Base-by-base conservation (phyloP, 1,140 invertebrate species). In the Venturia canescens region DNA sequence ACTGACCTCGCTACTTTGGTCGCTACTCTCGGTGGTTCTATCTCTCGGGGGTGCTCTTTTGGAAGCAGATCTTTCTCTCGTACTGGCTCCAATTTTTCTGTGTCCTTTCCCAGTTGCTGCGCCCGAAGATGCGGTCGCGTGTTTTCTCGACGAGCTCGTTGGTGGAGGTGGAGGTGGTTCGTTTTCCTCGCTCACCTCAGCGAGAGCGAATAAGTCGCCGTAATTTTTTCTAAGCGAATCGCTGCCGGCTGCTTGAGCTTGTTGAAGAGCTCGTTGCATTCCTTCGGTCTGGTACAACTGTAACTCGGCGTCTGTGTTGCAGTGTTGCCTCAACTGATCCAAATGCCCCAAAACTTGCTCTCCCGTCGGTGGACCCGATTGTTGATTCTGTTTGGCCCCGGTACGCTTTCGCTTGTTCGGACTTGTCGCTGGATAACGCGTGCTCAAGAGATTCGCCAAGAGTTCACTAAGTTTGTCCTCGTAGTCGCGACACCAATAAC, bases 401-500 rank as follows among this genome's bases (percentile, higher is more conserved):
- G 95, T 93, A 50, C 97, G 94, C 95, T 98, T 98, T 90, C 97
- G 93, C 90, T 98, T 98, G 86, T 96, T 97, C 0, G 97, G 97
- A 84, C 97, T 97, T 9, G 96, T 96, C 48, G 94, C 94, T 53
- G 96, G 96, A 90, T 96, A 97, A 86, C 96, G 93, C 90, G 95
- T 95, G 91, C 94, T 96, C 80, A 97, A 92, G 57, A 97, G 91
- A 85, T 94, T 94, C 57, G 95, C 95, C 57, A 98, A 94, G 66
- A 98, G 91, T 90, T 98, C 97, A 13, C 95, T 97, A 67, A 98
- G 93, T 90, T 97, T 97, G 80, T 98, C 97, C 85, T 98, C 96
- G 89, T 97, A 96, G 84, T 97, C 96, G 84, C 97, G 95, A 89
- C 97, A 97, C 98, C 98, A 99, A 90, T 97, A 97, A 89, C 97